Evolutionary conservation across 1,140 invertebrate species (phyloP).

Genomic region (Bombus polaris): DNA sequence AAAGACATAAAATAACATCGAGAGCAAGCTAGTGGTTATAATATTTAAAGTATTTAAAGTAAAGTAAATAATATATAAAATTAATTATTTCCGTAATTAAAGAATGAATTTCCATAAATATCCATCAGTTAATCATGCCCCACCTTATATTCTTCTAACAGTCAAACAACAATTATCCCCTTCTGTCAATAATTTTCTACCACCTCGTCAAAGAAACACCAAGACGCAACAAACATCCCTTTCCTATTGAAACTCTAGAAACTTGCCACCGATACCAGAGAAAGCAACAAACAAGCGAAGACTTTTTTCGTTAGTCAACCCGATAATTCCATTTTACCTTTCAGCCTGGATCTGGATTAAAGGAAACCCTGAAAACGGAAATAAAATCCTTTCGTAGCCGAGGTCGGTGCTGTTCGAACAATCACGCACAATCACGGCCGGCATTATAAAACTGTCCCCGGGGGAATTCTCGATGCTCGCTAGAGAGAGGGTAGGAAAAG

Average conservation of each 20-base stretch:
- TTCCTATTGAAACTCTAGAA: background rate
- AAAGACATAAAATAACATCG: no score
- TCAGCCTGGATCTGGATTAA: conserved; percentile 2
- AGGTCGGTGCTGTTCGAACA: conserved; percentile 59
- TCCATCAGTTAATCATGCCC: no score
- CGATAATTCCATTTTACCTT: background rate
- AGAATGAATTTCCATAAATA: no score
- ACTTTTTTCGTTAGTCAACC: background rate
- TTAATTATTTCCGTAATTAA: no score
- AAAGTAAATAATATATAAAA: no score
- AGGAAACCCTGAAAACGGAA: conserved; percentile 34
- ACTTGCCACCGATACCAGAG: background rate
- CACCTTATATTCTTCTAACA: no score
- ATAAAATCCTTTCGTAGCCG: conserved; percentile 34
- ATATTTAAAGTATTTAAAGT: no score
- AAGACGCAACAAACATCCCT: background rate
- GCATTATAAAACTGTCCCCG: conserved; percentile 79
- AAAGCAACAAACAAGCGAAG: background rate
- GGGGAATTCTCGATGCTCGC: conserved; percentile 62
- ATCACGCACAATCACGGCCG: conserved; percentile 78
- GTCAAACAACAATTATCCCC: background rate
- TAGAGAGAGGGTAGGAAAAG: background rate
- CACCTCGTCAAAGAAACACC: background rate
- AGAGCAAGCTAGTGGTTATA: no score
- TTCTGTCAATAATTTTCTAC: background rate